phyloP scores from a whole-genome alignment of 1,140 invertebrate genomes.

The Notospermus geniculatus region DNA sequence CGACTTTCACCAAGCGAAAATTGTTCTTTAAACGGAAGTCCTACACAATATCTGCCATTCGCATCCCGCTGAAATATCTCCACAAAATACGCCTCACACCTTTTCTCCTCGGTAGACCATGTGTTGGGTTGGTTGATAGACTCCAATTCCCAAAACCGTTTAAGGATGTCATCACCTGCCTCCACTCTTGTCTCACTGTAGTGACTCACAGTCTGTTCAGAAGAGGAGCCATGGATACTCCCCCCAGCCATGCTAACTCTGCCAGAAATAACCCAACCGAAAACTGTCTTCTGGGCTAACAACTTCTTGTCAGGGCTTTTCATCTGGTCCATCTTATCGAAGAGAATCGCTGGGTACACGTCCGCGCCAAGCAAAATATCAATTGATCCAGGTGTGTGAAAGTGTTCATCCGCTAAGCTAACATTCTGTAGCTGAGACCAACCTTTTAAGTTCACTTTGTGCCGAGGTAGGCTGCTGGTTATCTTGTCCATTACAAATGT shows the following conservation, averaged over 20 bases:
- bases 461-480: no score
- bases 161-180: background rate
- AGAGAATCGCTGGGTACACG: background rate
- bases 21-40: background rate
- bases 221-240: no score
- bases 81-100: background rate
- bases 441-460: no score
- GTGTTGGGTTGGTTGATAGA: background rate
- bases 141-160: slow-evolving; percentile 1
- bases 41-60: background rate
- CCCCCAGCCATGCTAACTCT: background rate
- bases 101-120: background rate
- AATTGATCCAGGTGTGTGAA: background rate
- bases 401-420: background rate
- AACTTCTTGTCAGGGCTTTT: background rate
- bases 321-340: background rate
- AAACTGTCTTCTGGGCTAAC: background rate
- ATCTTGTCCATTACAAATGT: no score
- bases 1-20: background rate
- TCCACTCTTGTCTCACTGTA: background rate
- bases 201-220: no score
- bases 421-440: no score
- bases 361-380: background rate
- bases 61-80: background rate
- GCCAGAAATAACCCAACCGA: background rate